Evolutionary conservation across 2,797 vertebrate genomes (phyloP), one percentile per base, ranked within the genome.

Genomic region (Lagodon rhomboides): DNA sequence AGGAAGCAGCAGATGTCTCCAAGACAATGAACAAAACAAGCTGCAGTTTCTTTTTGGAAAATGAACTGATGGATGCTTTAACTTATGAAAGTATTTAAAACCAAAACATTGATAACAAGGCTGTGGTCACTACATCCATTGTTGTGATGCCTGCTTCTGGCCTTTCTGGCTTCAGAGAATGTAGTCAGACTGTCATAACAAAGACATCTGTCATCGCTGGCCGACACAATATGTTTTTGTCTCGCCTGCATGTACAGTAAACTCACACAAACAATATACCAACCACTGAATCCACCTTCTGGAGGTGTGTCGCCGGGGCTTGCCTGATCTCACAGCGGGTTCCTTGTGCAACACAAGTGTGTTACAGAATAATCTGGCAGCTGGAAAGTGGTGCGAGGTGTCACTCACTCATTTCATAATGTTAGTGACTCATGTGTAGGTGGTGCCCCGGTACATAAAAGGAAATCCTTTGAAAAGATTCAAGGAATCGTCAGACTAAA

Each of bases 111-210:
- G 22, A 50, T 18, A 53, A 62, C 38, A 46, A 47, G 34, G 23
- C 30, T 4, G 3, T 49, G 47, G 71, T 65, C 30, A 50, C 74
- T 65, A 71, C 63, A 67, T 17, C 54, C 7, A 69, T 80, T 77
- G 41, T 73, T 61, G 5, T 6, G 46, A 11, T 63, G 63, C 43
- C 4, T 34, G 1, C 53, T 46, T 71, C 50, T 16, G n/a, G 50
- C 3, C 17, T 56, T 59, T 41, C 59, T 69, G 49, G 70, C 75
- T 76, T 69, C n/a, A 47, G 25, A 18, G 18, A 65, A 64, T 59
- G 70, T 38, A 67, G 38, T 10, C 43, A 53, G 73, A 47, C 72
- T 74, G 60, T 81, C 65, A 79, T n/a, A 83, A 76, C 81, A 71
- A 54, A 12, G 5, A 65, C 54, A 74, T 85, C 15, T 64, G 17